A percentile compares a stretch with the other conserved stretches of the same genome.
Evolutionary conservation across 35 echinoderm and acorn worm species (phyloP).

Genomic region (Nesometra sesokonis): DNA sequence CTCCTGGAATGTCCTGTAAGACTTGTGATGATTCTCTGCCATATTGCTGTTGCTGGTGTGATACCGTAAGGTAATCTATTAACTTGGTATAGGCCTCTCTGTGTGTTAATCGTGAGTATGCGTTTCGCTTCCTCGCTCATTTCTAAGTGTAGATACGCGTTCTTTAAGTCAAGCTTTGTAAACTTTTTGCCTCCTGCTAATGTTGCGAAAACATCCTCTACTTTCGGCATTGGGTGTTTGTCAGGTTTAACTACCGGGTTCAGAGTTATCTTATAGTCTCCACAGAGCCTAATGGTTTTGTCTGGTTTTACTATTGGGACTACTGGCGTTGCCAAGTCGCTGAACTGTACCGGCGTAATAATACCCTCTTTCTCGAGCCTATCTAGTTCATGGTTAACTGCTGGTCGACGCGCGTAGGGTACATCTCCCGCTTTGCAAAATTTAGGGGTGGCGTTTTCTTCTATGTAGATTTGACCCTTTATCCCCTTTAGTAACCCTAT

Average conservation of each 20-base stretch:
- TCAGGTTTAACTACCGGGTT: too few species aligned
- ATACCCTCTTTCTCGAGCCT: slow-evolving; percentile 17
- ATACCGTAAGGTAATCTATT: background rate
- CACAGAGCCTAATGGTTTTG: too few species aligned
- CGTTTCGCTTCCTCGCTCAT: too few species aligned
- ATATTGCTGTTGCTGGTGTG: too few species aligned
- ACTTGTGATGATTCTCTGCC: too few species aligned
- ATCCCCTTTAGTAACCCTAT: slow-evolving; percentile 6
- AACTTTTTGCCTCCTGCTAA: too few species aligned
- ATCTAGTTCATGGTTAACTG: slow-evolving; percentile 16
- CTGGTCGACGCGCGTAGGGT: slow-evolving; percentile 2
- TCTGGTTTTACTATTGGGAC: background rate
- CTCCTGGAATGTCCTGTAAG: background rate
- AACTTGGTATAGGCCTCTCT: background rate
- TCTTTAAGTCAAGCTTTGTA: too few species aligned
- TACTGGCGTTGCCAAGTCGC: background rate
- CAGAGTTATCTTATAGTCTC: too few species aligned
- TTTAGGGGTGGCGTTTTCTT: background rate
- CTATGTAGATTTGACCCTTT: slow-evolving; percentile 1
- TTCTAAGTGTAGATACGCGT: too few species aligned
- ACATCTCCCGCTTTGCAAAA: slow-evolving; percentile 5
- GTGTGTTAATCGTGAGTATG: too few species aligned
- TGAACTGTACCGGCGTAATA: slow-evolving; percentile 20
- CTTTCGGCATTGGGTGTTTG: too few species aligned
- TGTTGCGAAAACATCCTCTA: too few species aligned